A percentile compares a stretch with the other conserved stretches of the same genome.
phyloP scores from a whole-genome alignment of 2,888 invertebrate species.

The Megamerina dolium region DNA sequence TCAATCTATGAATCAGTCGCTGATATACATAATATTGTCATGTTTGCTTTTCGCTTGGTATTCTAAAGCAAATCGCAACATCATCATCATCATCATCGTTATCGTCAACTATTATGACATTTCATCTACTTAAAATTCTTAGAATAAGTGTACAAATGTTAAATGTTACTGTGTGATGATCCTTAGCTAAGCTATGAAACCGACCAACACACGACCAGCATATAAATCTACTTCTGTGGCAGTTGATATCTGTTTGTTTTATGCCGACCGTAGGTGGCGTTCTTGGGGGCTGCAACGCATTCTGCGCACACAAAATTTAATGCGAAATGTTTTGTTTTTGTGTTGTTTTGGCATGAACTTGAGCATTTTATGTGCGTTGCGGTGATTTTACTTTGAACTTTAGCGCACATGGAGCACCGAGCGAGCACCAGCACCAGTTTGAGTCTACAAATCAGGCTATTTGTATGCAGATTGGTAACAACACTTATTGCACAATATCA shows the following conservation, averaged over 20 bases:
- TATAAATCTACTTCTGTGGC: neutral
- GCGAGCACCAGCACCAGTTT: neutral
- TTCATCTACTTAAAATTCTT: constrained; percentile 1
- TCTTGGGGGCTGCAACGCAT: neutral
- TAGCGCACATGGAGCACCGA: neutral
- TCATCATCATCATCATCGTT: neutral
- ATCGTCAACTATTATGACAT: neutral
- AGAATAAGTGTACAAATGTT: no score
- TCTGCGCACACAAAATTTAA: constrained; percentile 3
- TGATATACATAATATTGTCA: neutral
- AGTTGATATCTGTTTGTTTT: neutral
- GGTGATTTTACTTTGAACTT: constrained; percentile 16
- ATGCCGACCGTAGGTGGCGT: constrained; percentile 15
- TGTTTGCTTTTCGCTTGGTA: no score
- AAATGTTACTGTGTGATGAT: no score
- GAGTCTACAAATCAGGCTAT: constrained; percentile 34
- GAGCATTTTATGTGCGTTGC: no score
- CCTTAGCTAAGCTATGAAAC: no score
- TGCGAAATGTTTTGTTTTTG: constrained; percentile 7
- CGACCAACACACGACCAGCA: no score
- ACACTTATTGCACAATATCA: constrained; percentile 35
- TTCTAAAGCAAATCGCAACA: no score
- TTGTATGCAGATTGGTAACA: constrained; percentile 26
- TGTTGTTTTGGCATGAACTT: no score
- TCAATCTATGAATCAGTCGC: neutral